Conservation (phyloP, 2,113 vertebrate species). For the Daphoenositta chrysoptera region DNA sequence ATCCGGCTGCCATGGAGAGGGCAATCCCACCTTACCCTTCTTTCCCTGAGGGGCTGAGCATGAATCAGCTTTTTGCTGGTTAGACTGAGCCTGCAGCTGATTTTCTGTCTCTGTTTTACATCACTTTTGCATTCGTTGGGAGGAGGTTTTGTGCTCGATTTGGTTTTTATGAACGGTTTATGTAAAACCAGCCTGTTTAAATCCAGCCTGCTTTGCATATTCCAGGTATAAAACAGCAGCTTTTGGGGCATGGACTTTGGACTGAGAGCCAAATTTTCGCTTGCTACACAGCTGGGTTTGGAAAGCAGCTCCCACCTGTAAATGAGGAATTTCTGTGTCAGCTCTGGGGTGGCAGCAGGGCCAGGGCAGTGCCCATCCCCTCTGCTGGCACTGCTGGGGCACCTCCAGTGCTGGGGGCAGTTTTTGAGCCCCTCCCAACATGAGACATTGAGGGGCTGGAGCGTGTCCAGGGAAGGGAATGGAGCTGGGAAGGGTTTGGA, state of each 20-base stretch:
- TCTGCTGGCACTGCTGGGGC: background rate
- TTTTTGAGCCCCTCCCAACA: background rate
- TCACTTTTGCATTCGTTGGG: background rate
- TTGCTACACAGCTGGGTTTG: background rate
- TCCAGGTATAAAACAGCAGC: background rate
- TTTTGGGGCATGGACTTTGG: fast-evolving
- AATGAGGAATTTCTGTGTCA: background rate
- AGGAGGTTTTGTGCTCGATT: fast-evolving
- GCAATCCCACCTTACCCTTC: background rate
- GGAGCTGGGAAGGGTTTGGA: background rate
- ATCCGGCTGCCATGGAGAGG: background rate
- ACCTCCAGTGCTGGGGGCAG: background rate
- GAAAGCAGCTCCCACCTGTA: background rate
- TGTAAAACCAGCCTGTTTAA: background rate
- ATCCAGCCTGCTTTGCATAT: background rate
- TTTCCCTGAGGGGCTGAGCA: background rate
- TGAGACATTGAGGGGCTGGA: background rate
- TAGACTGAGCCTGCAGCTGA: background rate
- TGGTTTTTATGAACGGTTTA: background rate
- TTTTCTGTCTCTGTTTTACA: background rate
- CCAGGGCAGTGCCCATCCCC: background rate
- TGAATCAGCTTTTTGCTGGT: background rate
- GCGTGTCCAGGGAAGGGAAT: background rate
- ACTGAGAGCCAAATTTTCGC: background rate
- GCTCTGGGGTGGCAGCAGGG: background rate